Base-by-base conservation (phyloP, 2,888 invertebrate species). In the Troides helena region DNA sequence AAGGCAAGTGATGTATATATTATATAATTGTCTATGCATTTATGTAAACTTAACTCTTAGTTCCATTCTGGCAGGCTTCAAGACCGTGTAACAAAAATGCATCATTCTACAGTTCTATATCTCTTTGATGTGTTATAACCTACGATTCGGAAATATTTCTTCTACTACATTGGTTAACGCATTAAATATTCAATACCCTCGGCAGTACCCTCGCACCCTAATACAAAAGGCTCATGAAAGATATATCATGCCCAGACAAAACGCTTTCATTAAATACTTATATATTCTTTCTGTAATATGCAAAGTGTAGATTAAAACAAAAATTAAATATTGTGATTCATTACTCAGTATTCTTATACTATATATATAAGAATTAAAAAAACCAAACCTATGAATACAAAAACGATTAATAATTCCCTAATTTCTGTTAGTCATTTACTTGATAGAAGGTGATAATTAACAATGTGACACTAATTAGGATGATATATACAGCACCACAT, bases 251-350 rank as follows among this genome's bases (percentile, higher is more conserved):
- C 57, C 62, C 43, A 21, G 53, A 53, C 64, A n/a, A 60, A 18
- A 14, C 39, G 18, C 50, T 60, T 25, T 60, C 25, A 36, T 65
- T 61, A 60, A 69, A 65, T 50, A 56, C 61, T 69, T 56, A 65
- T 65, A 43, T 43, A 23, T 43, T 65, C 0, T n/a, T n/a, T 21
- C 5, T 23, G 6, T 57, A 59, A 46, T 30, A 39, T 39, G 8
- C 8, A 39, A 10, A 39, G 7, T 1, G 39, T 39, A 39, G 50
- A 50, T 17, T 50, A 50, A 50, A 50, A 14, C 50, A 14, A 50
- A 50, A 50, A 12, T 50, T 4, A 12, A 50, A 17, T 14, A 14
- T 18, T 50, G 12, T 50, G 21, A 21, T 21, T 21, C 21, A 21
- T 21, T 21, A 21, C 21, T 21, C 21, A 21, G 21, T 21, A 21